Conservation (phyloP, 2,113 vertebrate genomes). For the Oceanites oceanicus region DNA sequence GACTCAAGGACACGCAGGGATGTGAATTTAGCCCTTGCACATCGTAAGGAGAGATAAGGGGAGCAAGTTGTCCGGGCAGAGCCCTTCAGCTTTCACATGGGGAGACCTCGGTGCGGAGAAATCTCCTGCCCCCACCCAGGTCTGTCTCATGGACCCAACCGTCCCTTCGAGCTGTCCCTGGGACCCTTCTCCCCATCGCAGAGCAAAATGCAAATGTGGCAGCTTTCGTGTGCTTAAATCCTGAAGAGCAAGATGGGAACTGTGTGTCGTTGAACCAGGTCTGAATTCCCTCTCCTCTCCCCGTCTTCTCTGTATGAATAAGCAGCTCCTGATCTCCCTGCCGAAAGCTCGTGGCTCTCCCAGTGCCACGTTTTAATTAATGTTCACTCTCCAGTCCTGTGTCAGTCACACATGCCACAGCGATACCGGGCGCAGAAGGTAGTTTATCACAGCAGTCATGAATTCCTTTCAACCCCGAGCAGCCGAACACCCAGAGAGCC, state of each 20-base stretch:
- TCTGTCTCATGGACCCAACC: neutral
- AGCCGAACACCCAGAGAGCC: neutral
- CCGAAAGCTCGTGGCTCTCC: neutral
- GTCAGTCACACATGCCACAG: neutral
- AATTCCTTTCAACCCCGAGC: neutral
- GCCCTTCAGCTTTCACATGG: neutral
- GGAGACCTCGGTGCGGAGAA: neutral
- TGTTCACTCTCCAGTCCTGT: neutral
- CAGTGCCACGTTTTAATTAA: neutral
- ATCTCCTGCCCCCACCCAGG: neutral
- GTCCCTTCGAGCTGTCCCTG: neutral
- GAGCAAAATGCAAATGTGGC: neutral
- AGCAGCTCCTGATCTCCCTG: neutral
- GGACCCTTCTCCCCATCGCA: neutral
- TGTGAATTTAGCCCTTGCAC: neutral
- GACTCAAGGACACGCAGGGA: neutral
- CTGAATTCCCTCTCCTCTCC: neutral
- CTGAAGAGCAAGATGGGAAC: rapidly evolving
- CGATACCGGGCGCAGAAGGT: neutral
- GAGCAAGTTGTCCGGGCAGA: rapidly evolving
- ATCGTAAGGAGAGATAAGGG: neutral
- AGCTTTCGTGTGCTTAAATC: neutral
- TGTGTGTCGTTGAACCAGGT: neutral
- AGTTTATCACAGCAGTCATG: neutral
- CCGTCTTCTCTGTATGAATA: neutral